A percentile compares a stretch with the other conserved stretches of the same genome.
These are phyloP conservation scores for Clostera curtula DNA, from an alignment of 2,888 invertebrate species.

Conservation along the genomic window DNA sequence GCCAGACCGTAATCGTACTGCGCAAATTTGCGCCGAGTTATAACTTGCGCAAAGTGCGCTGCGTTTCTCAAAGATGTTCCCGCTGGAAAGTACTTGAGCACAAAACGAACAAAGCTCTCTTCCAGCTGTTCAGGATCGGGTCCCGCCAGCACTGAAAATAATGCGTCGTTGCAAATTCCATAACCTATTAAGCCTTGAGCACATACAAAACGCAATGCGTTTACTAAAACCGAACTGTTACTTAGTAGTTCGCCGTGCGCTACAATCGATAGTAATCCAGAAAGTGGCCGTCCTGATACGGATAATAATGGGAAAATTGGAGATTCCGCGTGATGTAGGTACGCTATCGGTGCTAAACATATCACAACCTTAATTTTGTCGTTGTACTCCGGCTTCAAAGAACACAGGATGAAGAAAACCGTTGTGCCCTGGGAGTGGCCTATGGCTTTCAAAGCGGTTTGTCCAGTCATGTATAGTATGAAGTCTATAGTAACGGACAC, in stretches of 20 bases:
- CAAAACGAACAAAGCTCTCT: slow-evolving; percentile 10
- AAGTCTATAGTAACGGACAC: slow-evolving; percentile 11
- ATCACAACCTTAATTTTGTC: slow-evolving; percentile 7
- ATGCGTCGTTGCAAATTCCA: slow-evolving; percentile 8
- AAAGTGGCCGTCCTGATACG: not conserved
- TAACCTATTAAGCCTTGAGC: not conserved
- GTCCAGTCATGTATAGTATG: slow-evolving; percentile 4
- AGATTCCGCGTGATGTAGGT: slow-evolving; percentile 9
- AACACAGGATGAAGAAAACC: slow-evolving; percentile 5
- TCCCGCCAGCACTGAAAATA: slow-evolving; percentile 8
- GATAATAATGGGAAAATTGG: not conserved
- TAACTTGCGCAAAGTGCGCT: slow-evolving; percentile 13
- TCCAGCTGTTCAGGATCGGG: slow-evolving; percentile 14
- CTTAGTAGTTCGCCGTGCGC: not conserved
- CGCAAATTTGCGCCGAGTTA: slow-evolving; percentile 7
- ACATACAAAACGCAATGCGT: not conserved
- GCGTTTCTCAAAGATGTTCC: slow-evolving; percentile 15
- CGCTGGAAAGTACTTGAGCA: slow-evolving; percentile 18
- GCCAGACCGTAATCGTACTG: slow-evolving; percentile 20
- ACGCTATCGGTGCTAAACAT: slow-evolving; percentile 17
- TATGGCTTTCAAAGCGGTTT: slow-evolving; percentile 5
- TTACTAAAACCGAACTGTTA: not conserved
- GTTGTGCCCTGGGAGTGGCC: slow-evolving; percentile 9
- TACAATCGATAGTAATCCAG: not conserved
- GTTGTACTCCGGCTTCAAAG: slow-evolving; percentile 8